Evolutionary conservation across 2,888 invertebrate species (phyloP).

Genomic region (Tachystola acroxantha): DNA sequence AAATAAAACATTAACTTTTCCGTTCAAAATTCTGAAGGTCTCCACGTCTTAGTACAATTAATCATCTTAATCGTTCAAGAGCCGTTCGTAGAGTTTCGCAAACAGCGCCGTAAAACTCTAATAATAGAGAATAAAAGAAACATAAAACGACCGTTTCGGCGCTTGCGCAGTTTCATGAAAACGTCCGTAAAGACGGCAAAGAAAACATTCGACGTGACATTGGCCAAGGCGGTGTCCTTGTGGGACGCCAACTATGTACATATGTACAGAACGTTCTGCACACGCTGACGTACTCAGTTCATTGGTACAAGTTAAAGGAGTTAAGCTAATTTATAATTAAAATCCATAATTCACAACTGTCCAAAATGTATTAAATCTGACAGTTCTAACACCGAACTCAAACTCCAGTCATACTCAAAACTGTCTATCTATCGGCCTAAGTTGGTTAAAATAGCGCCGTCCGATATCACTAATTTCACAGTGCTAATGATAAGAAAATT

Average conservation of each 20-base stretch:
- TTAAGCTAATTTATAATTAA: too few species aligned
- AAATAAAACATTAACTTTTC: too few species aligned
- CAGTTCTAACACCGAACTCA: too few species aligned
- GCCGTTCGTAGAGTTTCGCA: background rate
- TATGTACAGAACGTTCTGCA: slow-evolving; percentile 4
- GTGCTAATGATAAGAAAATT: too few species aligned
- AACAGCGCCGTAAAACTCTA: slow-evolving; percentile 7
- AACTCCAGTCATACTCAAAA: too few species aligned
- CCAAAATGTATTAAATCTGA: too few species aligned
- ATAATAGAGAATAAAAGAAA: slow-evolving; percentile 9
- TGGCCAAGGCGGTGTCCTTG: slow-evolving; percentile 13
- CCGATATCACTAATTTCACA: too few species aligned
- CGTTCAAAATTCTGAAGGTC: too few species aligned
- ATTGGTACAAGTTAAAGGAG: slow-evolving; percentile 5
- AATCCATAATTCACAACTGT: too few species aligned
- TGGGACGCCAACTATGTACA: slow-evolving; percentile 5
- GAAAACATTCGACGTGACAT: slow-evolving; percentile 31
- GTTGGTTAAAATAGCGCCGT: too few species aligned
- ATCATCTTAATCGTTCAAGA: slow-evolving; percentile 1
- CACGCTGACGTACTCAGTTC: slow-evolving; percentile 6
- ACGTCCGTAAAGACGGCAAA: slow-evolving; percentile 27
- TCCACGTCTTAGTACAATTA: too few species aligned
- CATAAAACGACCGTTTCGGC: slow-evolving; percentile 17
- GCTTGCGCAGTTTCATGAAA: slow-evolving; percentile 20
- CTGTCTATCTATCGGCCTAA: too few species aligned